Percentiles rank a stretch among this genome's conserved stretches.
Evolutionary conservation across 2,113 vertebrate genomes (phyloP).

Genomic region (Mustelus asterias): DNA sequence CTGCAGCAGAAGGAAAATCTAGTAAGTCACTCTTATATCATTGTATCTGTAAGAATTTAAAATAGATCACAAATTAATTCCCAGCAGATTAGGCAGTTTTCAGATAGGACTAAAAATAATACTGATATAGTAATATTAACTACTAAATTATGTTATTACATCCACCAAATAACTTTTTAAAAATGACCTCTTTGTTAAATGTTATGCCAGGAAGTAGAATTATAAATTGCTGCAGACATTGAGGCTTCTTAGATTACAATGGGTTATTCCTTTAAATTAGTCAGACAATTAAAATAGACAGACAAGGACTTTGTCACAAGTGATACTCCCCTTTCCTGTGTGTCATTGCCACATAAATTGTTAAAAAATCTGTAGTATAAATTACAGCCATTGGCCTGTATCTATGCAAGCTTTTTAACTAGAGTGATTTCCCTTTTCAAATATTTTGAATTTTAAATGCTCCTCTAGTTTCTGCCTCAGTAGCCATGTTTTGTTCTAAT

Average conservation of each 20-base stretch:
- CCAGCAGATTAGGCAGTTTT: neutral
- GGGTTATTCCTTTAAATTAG: neutral
- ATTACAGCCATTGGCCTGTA: neutral
- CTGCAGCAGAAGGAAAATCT: neutral
- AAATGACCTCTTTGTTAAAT: conserved; percentile 3
- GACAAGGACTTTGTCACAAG: conserved; percentile 7
- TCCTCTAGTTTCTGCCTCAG: neutral
- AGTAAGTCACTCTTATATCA: neutral
- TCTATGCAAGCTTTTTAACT: neutral
- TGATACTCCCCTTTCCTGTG: neutral
- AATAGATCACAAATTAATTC: neutral
- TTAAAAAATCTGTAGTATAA: neutral
- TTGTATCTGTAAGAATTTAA: neutral
- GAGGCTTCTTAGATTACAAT: conserved; percentile 21
- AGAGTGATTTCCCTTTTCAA: neutral
- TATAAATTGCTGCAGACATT: conserved; percentile 24
- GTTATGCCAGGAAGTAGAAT: conserved; percentile 10
- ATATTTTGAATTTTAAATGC: neutral
- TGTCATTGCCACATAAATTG: neutral
- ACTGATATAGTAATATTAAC: neutral
- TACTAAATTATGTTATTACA: neutral
- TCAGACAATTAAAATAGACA: neutral
- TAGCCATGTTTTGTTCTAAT: neutral
- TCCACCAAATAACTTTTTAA: neutral
- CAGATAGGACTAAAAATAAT: neutral